Evolutionary conservation across 2,113 vertebrate species (phyloP).

Genomic region (Gadus chalcogrammus): DNA sequence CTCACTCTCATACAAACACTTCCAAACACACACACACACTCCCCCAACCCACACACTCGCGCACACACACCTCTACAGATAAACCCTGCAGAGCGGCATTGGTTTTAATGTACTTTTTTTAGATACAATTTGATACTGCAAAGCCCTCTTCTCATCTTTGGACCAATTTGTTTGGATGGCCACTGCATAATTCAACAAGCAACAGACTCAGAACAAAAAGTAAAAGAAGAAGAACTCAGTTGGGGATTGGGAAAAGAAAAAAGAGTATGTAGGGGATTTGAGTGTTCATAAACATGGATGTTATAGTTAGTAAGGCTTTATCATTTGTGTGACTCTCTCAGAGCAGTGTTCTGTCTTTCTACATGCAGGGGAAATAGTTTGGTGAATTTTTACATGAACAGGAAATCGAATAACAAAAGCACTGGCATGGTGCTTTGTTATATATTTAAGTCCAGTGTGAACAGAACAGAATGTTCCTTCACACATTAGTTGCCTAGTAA

Average conservation of each 20-base stretch:
- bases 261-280: conserved; percentile 3
- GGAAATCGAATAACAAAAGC: too few species aligned
- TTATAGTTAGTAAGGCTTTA: not conserved
- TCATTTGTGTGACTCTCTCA: conserved; percentile 2
- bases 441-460: too few species aligned
- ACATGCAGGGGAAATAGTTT: not conserved
- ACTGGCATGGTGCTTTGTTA: too few species aligned
- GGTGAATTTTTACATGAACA: not conserved
- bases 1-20: too few species aligned
- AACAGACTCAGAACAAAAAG: conserved; percentile 4
- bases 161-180: conserved; percentile 15
- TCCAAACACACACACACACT: not conserved
- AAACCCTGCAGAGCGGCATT: not conserved
- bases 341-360: not conserved
- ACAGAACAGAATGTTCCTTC: too few species aligned
- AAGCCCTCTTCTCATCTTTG: conserved; percentile 8
- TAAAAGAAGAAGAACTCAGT: conserved; percentile 10
- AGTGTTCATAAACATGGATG: conserved; percentile 4
- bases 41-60: not conserved
- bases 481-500: too few species aligned
- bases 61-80: not conserved
- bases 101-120: conserved; percentile 30
- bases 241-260: conserved; percentile 11
- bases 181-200: conserved; percentile 41
- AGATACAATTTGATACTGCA: conserved; percentile 7